Evolutionary conservation across 2,888 invertebrate genomes (phyloP), one percentile per base, ranked within the genome.

Genomic region (Acanthosepion lycidas): DNA sequence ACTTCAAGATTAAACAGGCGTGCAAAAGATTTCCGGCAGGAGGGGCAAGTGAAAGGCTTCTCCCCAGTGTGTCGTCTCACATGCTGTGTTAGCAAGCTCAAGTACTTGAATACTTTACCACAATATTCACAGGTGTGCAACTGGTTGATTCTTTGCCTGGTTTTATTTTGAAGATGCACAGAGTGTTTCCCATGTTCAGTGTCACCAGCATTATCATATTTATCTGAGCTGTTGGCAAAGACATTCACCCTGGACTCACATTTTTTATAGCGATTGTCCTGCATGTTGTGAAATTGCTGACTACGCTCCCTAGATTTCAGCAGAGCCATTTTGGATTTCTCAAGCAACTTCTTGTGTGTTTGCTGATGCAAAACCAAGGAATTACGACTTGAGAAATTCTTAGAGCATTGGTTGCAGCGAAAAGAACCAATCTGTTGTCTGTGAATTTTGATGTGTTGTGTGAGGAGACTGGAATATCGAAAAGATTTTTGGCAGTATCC

Each of bases 401-500:
- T 78, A 12, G n/a, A 15, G 33, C 78, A 78, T n/a, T 78, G n/a
- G 5, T 18, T 33, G n/a, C 78, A 78, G n/a, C 78, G 78, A 33
- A 78, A 78, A 18, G 33, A 78, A 12, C 18, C 5, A 78, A 78
- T 78, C 78, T 78, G 78, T 33, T 78, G n/a, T n/a, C 78, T n/a
- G n/a, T 78, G 78, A n/a, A n/a, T 4, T 33, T 78, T 78, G n/a
- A 78, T 78, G n/a, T 78, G 78, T 33, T 78, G n/a, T 12, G 33
- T 78, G 15, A 78, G 78, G 12, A 78, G 78, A n/a, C n/a, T 33
- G n/a, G 78, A 78, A 78, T 78, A 33, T 12, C 78, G 78, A 23
- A 78, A 78, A 78, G 78, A 78, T 33, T n/a, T 78, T 33, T 78
- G 78, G 78, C 78, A 78, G 78, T 78, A 78, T n/a, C 78, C 78